A percentile compares a stretch with the other conserved stretches of the same genome.
phyloP scores from a whole-genome alignment of 2,888 invertebrate species.

The Tortrix viridana region DNA sequence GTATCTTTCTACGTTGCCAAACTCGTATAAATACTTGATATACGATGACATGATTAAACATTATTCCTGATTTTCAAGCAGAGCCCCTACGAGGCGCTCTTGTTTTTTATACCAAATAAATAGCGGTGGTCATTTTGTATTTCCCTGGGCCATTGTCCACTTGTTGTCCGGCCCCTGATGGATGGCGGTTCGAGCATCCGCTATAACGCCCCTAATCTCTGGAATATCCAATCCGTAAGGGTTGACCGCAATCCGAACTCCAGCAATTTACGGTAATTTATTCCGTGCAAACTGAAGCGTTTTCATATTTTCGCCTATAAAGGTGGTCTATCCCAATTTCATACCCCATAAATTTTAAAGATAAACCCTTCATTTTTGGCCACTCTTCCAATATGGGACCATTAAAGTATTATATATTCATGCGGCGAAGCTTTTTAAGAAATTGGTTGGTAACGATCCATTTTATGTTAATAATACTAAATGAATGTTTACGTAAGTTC shows the following conservation, averaged over 20 bases:
- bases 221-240: conserved; percentile 54
- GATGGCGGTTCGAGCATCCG: conserved; percentile 47
- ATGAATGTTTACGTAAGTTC: no score
- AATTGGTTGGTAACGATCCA: conserved; percentile 44
- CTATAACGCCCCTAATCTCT: conserved; percentile 53
- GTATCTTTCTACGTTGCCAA: no score
- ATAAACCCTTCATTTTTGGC: conserved; percentile 60
- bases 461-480: background rate
- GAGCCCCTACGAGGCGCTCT: conserved; percentile 5
- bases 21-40: no score
- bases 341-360: conserved; percentile 63
- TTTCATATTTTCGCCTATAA: conserved; percentile 58
- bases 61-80: no score
- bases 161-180: conserved; percentile 44
- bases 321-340: conserved; percentile 57
- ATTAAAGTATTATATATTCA: conserved; percentile 50
- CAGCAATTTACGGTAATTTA: conserved; percentile 61
- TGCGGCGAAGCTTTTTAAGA: conserved; percentile 52
- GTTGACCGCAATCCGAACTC: conserved; percentile 59
- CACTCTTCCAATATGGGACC: conserved; percentile 56
- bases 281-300: conserved; percentile 54
- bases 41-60: no score
- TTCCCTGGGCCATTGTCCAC: conserved; percentile 32
- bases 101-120: conserved; percentile 20
- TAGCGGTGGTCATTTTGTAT: conserved; percentile 21